Conservation (phyloP, 2,888 invertebrate genomes). For the Pharmacophagus antenor region DNA sequence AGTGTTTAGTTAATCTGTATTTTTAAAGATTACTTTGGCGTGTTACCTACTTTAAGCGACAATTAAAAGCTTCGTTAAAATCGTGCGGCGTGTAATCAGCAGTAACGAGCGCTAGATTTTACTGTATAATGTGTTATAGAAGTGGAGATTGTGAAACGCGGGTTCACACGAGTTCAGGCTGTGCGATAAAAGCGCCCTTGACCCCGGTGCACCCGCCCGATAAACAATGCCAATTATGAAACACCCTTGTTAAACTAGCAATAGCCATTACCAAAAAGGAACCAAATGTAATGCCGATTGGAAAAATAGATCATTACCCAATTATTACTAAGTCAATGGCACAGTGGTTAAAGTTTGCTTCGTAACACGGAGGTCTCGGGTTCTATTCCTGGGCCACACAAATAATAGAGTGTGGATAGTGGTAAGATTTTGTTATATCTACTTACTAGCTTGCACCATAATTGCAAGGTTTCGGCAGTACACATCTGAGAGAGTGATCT, state of each 20-base stretch:
- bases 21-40: neutral
- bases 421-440: no score
- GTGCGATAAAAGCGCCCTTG: conserved; percentile 63
- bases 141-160: conserved; percentile 44
- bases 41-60: neutral
- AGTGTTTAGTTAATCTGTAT: neutral
- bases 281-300: neutral
- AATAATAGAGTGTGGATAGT: no score
- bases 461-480: no score
- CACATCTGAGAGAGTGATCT: no score
- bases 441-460: no score
- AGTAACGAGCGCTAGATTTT: conserved; percentile 39
- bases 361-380: no score
- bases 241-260: conserved; percentile 27
- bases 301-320: neutral
- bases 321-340: no score
- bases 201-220: conserved; percentile 48
- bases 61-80: neutral
- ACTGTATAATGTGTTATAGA: conserved; percentile 30
- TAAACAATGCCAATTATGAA: conserved; percentile 62
- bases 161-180: conserved; percentile 59
- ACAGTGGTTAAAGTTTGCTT: no score
- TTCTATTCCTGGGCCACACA: no score
- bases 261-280: conserved; percentile 7
- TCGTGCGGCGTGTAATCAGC: conserved; percentile 37